A percentile compares a stretch with the other conserved stretches of the same genome.
Evolutionary conservation across 2,113 vertebrate species (phyloP).

Genomic region (Podarcis muralis): DNA sequence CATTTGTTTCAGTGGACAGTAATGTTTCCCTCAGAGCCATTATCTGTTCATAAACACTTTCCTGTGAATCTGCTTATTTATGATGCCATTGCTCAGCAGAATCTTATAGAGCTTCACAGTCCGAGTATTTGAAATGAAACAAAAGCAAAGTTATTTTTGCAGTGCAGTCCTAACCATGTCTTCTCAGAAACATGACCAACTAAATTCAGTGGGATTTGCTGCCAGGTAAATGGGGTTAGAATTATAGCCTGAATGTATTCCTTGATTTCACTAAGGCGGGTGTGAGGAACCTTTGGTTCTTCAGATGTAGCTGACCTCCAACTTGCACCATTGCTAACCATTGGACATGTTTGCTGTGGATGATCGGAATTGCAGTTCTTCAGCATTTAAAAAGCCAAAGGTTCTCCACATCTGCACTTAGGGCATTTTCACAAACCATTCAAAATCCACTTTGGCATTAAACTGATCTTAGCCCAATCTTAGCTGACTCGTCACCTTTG

Average conservation of each 20-base stretch:
- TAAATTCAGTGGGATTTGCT: background rate
- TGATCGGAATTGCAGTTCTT: too few species aligned
- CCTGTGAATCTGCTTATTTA: constrained; percentile 35
- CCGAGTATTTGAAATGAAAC: background rate
- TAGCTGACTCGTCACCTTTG: background rate
- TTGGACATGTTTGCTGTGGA: too few species aligned
- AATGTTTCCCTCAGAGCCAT: constrained; percentile 7
- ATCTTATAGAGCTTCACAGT: constrained; percentile 1
- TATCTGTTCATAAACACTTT: constrained; percentile 6
- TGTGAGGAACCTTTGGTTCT: too few species aligned
- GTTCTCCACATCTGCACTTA: too few species aligned
- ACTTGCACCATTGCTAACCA: too few species aligned
- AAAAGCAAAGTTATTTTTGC: background rate
- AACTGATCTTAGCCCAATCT: background rate
- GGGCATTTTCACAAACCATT: background rate
- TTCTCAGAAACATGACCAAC: background rate
- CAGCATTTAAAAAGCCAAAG: too few species aligned
- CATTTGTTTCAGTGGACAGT: background rate
- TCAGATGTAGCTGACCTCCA: too few species aligned
- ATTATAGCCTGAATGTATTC: background rate
- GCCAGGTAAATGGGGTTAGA: background rate
- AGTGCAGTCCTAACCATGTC: background rate
- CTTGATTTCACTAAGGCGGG: background rate
- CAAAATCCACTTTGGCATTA: background rate
- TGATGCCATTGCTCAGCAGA: constrained; percentile 17